phyloP scores from a whole-genome alignment of 2,113 vertebrate species.

The Psittacus erithacus region DNA sequence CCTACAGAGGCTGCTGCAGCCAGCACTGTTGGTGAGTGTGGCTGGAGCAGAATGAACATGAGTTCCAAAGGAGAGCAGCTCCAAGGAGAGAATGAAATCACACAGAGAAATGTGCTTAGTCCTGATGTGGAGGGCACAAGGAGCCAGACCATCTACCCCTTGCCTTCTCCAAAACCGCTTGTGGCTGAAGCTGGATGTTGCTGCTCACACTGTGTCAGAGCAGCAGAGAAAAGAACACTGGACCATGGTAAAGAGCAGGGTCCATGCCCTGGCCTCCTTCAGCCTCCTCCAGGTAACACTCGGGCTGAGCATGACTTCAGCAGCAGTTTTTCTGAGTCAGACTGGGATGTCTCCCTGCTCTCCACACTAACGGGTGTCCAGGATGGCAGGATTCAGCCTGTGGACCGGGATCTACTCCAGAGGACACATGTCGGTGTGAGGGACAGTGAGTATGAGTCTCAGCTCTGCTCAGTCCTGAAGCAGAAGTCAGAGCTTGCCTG shows the following conservation, averaged over 20 bases:
- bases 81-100: not conserved
- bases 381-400: not conserved
- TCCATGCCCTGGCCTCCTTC: not conserved
- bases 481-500: not conserved
- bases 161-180: not conserved
- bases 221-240: not conserved
- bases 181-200: not conserved
- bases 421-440: conserved; percentile 46
- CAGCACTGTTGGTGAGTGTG: rapidly evolving
- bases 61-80: not conserved
- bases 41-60: not conserved
- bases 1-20: not conserved
- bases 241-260: not conserved
- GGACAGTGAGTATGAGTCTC: conserved; percentile 65
- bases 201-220: not conserved
- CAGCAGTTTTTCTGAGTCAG: conserved; percentile 49
- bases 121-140: not conserved
- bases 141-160: not conserved
- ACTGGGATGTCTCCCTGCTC: conserved; percentile 74
- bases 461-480: conserved; percentile 68
- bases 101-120: not conserved
- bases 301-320: not conserved
- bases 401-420: conserved; percentile 70
- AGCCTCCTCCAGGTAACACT: rapidly evolving
- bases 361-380: not conserved